Evolutionary conservation across 2,888 invertebrate species (phyloP).

Genomic region (Gonocerus acuteangulatus): DNA sequence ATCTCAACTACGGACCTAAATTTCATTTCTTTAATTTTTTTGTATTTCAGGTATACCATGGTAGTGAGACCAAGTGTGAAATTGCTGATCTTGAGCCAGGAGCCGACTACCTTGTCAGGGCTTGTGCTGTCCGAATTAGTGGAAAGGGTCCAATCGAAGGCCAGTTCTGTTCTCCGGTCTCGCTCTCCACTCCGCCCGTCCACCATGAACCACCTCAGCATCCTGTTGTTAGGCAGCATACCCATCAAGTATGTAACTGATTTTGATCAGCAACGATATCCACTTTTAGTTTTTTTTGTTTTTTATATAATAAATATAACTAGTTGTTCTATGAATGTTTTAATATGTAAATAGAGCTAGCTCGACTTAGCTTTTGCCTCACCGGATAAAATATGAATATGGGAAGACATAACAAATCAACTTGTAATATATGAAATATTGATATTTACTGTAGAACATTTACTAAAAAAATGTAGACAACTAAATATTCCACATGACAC

Average conservation of each 20-base stretch:
- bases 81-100: slow-evolving; percentile 64
- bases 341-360: background rate
- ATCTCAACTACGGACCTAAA: no score
- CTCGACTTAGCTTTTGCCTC: no score
- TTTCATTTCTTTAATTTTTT: background rate
- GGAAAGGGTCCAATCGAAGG: slow-evolving; percentile 56
- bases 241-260: slow-evolving; percentile 29
- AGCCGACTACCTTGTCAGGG: slow-evolving; percentile 67
- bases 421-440: no score
- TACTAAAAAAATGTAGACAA: no score
- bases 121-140: slow-evolving; percentile 64
- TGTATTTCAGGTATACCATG: slow-evolving; percentile 66
- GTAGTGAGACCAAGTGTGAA: slow-evolving; percentile 54
- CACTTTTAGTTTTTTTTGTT: background rate
- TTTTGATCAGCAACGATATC: background rate
- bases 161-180: slow-evolving; percentile 59
- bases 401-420: no score
- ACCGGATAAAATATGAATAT: no score
- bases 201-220: slow-evolving; percentile 41
- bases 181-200: slow-evolving; percentile 49
- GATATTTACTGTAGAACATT: no score
- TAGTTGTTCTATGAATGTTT: background rate
- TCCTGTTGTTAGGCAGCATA: slow-evolving; percentile 39
- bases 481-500: no score
- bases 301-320: background rate